Conservation (phyloP, 2,113 vertebrate genomes). For the Panthera uncia region DNA sequence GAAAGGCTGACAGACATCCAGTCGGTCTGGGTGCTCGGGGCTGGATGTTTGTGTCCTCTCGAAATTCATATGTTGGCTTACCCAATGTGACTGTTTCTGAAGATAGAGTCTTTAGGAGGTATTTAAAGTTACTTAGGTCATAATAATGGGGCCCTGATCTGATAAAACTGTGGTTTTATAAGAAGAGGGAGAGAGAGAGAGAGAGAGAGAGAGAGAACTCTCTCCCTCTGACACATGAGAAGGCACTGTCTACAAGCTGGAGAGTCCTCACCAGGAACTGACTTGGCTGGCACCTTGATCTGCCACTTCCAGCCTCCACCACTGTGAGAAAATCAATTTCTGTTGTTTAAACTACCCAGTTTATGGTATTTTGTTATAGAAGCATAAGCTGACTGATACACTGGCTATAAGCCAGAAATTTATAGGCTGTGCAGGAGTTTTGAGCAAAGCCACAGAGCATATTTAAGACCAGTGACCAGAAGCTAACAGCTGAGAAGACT, state of each 20-base stretch:
- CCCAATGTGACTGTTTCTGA: not conserved
- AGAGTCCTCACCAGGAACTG: not conserved
- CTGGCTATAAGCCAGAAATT: not conserved
- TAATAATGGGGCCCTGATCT: not conserved
- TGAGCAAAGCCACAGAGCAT: not conserved
- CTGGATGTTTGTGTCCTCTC: not conserved
- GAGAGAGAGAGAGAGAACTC: not conserved
- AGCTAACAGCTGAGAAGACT: too few species aligned
- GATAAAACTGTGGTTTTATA: not conserved
- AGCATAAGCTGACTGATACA: not conserved
- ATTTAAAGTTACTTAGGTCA: not conserved
- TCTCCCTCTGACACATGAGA: not conserved
- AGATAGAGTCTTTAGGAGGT: not conserved
- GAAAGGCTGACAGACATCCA: not conserved
- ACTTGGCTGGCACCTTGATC: not conserved
- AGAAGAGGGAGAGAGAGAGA: not conserved
- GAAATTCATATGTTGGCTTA: not conserved
- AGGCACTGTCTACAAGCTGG: not conserved
- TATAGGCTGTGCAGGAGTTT: accelerated
- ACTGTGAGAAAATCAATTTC: not conserved
- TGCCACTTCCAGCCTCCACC: not conserved
- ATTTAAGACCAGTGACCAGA: not conserved
- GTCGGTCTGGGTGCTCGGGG: not conserved
- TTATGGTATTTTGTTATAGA: not conserved
- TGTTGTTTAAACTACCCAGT: not conserved